phyloP scores from a whole-genome alignment of 1,140 invertebrate genomes.

The Heliconius hermathena region DNA sequence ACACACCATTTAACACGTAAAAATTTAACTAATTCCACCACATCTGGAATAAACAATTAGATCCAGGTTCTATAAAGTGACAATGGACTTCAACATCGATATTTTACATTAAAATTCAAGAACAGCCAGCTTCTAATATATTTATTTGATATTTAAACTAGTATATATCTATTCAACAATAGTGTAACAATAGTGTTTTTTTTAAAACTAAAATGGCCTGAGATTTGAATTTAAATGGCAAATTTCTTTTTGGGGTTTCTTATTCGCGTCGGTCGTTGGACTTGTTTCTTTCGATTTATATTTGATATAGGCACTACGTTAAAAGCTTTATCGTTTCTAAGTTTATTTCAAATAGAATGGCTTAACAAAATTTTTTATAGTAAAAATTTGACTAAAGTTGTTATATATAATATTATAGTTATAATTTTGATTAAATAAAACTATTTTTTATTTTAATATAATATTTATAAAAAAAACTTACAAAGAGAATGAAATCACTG shows the following conservation, averaged over 20 bases:
- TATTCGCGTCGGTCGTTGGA: conserved; percentile 58
- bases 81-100: neutral
- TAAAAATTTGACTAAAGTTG: too few relatives aligned
- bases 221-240: conserved; percentile 69
- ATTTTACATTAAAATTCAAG: conserved; percentile 46
- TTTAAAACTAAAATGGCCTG: neutral
- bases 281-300: conserved; percentile 45
- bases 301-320: conserved; percentile 38
- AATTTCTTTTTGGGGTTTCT: conserved; percentile 50
- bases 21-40: conserved; percentile 5
- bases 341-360: neutral
- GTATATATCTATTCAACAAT: conserved; percentile 19
- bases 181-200: conserved; percentile 2
- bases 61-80: neutral
- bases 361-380: neutral
- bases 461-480: neutral
- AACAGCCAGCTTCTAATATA: neutral
- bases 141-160: conserved; percentile 7
- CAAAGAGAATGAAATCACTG: neutral
- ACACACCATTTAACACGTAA: neutral
- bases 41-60: neutral
- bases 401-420: too few relatives aligned
- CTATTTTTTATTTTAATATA: neutral
- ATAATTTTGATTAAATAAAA: too few relatives aligned
- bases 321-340: conserved; percentile 35